Percentiles rank a stretch among this genome's conserved stretches.
Evolutionary conservation across 1,140 invertebrate genomes (phyloP).

Genomic region (Panonychus citri): DNA sequence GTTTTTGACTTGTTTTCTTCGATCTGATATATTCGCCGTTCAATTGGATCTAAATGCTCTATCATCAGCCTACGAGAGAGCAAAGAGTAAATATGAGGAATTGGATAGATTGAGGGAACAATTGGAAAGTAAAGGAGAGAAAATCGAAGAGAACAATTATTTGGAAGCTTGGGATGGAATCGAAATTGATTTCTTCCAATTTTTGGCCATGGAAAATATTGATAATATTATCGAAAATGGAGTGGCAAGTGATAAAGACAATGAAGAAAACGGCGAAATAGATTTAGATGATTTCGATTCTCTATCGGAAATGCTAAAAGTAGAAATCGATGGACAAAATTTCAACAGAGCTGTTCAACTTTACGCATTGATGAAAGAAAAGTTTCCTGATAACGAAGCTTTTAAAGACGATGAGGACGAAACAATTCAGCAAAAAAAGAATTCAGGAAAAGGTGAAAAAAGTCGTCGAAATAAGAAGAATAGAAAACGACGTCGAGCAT

Average conservation of each 20-base stretch:
- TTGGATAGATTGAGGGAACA: slow-evolving; percentile 24
- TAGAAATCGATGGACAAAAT: too few relatives aligned
- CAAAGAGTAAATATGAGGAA: slow-evolving; percentile 32
- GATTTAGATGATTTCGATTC: too few relatives aligned
- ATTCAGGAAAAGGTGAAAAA: neutral
- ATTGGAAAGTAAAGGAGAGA: slow-evolving; percentile 17
- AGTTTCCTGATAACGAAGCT: neutral
- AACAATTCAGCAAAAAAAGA: neutral
- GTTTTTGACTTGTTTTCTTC: slow-evolving; percentile 42
- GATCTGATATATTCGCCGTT: slow-evolving; percentile 48
- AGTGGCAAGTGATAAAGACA: neutral
- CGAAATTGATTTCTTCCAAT: slow-evolving; percentile 2
- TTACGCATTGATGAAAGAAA: too few relatives aligned
- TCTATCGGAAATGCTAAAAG: too few relatives aligned
- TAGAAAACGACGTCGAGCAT: neutral
- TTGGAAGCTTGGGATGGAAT: neutral
- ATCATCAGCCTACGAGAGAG: slow-evolving; percentile 29
- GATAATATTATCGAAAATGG: neutral
- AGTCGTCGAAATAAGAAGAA: neutral
- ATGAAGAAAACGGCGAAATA: neutral
- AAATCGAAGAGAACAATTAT: slow-evolving; percentile 1
- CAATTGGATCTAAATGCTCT: slow-evolving; percentile 35
- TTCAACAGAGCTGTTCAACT: too few relatives aligned
- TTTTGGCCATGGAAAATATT: neutral
- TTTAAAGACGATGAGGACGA: too few relatives aligned